Base-by-base conservation (phyloP, 2,888 invertebrate species). In the Molorchus minor region DNA sequence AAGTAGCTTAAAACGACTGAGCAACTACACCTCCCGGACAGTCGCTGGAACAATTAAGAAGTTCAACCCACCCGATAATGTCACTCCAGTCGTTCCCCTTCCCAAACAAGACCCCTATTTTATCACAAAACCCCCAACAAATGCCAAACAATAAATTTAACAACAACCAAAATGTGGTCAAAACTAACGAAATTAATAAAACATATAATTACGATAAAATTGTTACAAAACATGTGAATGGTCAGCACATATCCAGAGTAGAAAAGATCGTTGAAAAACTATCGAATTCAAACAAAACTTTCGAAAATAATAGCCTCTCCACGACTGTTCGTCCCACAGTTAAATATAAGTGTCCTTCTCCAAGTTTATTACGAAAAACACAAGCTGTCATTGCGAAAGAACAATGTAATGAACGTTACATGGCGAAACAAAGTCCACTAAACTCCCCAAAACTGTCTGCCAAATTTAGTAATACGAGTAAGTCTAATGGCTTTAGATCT, bases 351-450 rank as follows among this genome's bases (percentile, higher is more conserved):
- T 80, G 81, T 66, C 79, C 78, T 55, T 83, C 83, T 2, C 76
- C 79, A 2, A 71, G 80, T 64, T 67, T 80, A 65, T 76, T 81
- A 69, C 78, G 82, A 77, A 78, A 83, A 79, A 82, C 81, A 61
- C 80, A 79, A 68, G 79, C 82, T 21, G 79, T 82, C 8, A 78
- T 80, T 43, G 82, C 82, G 69, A 81, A 75, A 64, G 76, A 76
- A 60, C 81, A 60, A 79, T 81, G 57, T 75, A 81, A 71, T 75
- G 81, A 71, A 74, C 80, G 67, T 74, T 68, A 64, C 13, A 60
- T 68, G 44, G 53, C 58, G 1, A 66, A 66, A 44, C 44, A 66
- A 29, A 43, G 33, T 20, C 53, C 44, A 7, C 8, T 10, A 10
- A 16, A 43, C 25, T 53, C 53, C 17, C 57, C 61, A 12, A 12